Evolutionary conservation across 2,888 invertebrate genomes (phyloP).

Genomic region (Drosophila engyochracea): DNA sequence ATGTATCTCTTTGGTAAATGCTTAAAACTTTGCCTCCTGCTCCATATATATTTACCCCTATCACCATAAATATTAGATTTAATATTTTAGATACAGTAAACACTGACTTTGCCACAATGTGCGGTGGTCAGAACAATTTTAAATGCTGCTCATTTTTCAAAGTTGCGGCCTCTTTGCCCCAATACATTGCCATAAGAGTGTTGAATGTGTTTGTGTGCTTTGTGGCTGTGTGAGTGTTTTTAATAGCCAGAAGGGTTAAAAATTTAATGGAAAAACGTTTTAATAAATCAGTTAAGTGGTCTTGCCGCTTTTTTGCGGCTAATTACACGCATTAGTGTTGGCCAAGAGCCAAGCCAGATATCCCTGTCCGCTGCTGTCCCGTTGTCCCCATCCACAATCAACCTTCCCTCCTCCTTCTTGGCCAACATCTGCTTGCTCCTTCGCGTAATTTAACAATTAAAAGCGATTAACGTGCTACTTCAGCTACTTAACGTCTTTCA

Average conservation of each 20-base stretch:
- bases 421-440: slow-evolving; percentile 1
- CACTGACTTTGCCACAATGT: slow-evolving; percentile 50
- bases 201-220: slow-evolving; percentile 39
- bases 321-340: slow-evolving; percentile 81
- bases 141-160: slow-evolving; percentile 76
- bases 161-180: slow-evolving; percentile 65
- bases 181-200: slow-evolving; percentile 36
- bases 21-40: background rate
- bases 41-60: background rate
- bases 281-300: slow-evolving; percentile 82
- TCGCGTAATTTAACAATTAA: slow-evolving; percentile 81
- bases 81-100: background rate
- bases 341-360: slow-evolving; percentile 50
- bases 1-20: background rate
- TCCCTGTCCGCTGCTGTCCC: background rate
- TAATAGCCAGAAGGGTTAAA: slow-evolving; percentile 80
- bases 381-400: background rate
- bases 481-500: slow-evolving; percentile 64
- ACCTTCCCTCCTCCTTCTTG: background rate
- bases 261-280: slow-evolving; percentile 82
- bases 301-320: slow-evolving; percentile 82
- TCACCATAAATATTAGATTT: background rate
- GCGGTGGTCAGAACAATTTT: slow-evolving; percentile 66
- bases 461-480: slow-evolving; percentile 73
- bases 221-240: slow-evolving; percentile 60